These are phyloP conservation scores for Larimichthys polyactis DNA, from an alignment of 2,113 vertebrate species.

Conservation along the genomic window DNA sequence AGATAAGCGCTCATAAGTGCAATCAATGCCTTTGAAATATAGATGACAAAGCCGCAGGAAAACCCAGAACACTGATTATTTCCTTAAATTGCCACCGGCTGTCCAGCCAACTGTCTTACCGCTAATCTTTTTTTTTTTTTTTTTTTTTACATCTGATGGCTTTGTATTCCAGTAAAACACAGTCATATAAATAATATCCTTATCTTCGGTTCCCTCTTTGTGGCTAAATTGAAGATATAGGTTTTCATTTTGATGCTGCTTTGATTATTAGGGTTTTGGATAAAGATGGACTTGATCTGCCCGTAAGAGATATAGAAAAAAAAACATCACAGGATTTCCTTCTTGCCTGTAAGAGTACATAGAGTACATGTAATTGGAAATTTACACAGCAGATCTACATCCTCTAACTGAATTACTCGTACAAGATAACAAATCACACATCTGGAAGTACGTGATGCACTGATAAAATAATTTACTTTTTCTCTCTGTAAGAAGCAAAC, in stretches of 20 bases:
- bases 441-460: background rate
- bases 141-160: slow-evolving; percentile 57
- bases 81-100: slow-evolving; percentile 53
- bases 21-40: slow-evolving; percentile 73
- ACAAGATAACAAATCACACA: background rate
- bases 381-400: slow-evolving; percentile 37
- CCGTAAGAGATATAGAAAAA: slow-evolving; percentile 49
- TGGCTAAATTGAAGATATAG: slow-evolving; percentile 51
- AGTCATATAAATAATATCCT: slow-evolving; percentile 60
- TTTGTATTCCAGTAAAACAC: slow-evolving; percentile 60
- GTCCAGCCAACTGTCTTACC: slow-evolving; percentile 39
- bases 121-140: slow-evolving; percentile 28
- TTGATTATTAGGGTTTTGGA: slow-evolving; percentile 57
- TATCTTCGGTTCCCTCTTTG: slow-evolving; percentile 56
- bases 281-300: slow-evolving; percentile 72
- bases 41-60: slow-evolving; percentile 53
- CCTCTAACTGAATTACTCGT: slow-evolving; percentile 8
- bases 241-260: slow-evolving; percentile 48
- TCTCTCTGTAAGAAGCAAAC: slow-evolving; percentile 28
- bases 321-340: slow-evolving; percentile 52
- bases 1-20: slow-evolving; percentile 61
- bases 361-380: slow-evolving; percentile 43
- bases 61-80: slow-evolving; percentile 64
- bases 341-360: slow-evolving; percentile 35
- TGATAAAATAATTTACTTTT: slow-evolving; percentile 38